phyloP scores from a whole-genome alignment of 2,113 vertebrate genomes.

The Mirza zaza region DNA sequence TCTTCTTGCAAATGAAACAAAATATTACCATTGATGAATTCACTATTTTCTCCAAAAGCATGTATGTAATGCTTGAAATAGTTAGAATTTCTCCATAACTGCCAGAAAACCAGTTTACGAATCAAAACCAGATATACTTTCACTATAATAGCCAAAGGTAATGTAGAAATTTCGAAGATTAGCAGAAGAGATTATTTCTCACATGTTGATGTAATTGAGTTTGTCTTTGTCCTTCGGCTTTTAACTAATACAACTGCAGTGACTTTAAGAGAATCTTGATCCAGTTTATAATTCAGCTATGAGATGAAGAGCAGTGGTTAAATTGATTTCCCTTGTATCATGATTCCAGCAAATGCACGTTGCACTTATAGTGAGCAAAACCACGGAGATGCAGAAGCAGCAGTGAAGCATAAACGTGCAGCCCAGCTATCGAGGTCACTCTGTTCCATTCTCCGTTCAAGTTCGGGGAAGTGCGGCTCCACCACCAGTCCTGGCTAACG shows the following conservation, averaged over 20 bases:
- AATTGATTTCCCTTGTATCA: neutral
- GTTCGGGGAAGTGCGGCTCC: neutral
- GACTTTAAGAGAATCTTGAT: neutral
- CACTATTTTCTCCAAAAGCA: neutral
- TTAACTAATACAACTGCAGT: neutral
- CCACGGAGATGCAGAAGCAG: neutral
- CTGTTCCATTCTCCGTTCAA: neutral
- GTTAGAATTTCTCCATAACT: neutral
- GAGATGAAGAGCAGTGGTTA: neutral
- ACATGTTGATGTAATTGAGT: neutral
- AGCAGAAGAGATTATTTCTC: neutral
- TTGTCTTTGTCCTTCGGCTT: neutral
- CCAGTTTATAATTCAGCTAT: neutral
- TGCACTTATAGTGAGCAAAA: neutral
- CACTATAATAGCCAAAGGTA: neutral
- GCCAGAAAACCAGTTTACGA: neutral
- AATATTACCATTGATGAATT: slow-evolving; percentile 23
- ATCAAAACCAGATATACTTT: neutral
- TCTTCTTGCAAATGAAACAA: slow-evolving; percentile 46
- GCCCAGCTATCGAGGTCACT: too few relatives aligned
- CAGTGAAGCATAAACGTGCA: neutral
- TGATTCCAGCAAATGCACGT: neutral
- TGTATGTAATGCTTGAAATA: neutral
- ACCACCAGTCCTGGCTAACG: neutral
- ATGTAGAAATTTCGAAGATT: neutral